Base-by-base conservation (phyloP, 2,113 vertebrate species). In the Madoqua kirkii region DNA sequence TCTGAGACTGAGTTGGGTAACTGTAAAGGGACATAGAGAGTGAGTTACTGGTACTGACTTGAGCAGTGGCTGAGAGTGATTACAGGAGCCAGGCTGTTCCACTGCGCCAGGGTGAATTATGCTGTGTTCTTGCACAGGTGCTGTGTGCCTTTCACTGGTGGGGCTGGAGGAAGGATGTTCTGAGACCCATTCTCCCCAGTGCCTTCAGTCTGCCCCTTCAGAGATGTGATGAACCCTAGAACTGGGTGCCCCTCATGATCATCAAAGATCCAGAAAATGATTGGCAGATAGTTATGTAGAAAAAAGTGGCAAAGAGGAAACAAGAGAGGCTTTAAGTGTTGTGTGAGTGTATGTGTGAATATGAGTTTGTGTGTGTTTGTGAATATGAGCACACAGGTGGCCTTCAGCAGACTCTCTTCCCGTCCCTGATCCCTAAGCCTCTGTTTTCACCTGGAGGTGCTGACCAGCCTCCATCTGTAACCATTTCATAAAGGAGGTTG, bases 401-500 rank as follows among this genome's bases (percentile, higher is more conserved):
- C 48, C 15, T n/a, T 74, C 43, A 57, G 11, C 31, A 43, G 19
- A 27, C 50, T 48, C 59, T 91, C 12, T 27, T 45, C 40, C 25
- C 74, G 45, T 5, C 43, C 43, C 12, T 40, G 4, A n/a, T 89
- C 7, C 2, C 23, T 54, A 3, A 67, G 62, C 16, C 9, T 43
- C 40, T 8, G 23, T 81, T 86, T 92, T 97, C 87, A 97, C 95
- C 96, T 87, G 60, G 71, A 67, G 52, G 31, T 76, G n/a, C 40
- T 59, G 54, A 1, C 14, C 59, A 86, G 48, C 14, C 31, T 91
- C 67, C 64, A 33, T 76, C 12, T 17, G 59, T 54, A 86, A n/a
- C 59, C 23, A 54, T 74, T 55, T 27, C 27, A 95, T 2, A 11
- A 54, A 33, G 50, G 48, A 84, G 21, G 13, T 16, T 16, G 33